Evolutionary conservation across 2,888 invertebrate genomes (phyloP).

Genomic region (Campaea margaritaria): DNA sequence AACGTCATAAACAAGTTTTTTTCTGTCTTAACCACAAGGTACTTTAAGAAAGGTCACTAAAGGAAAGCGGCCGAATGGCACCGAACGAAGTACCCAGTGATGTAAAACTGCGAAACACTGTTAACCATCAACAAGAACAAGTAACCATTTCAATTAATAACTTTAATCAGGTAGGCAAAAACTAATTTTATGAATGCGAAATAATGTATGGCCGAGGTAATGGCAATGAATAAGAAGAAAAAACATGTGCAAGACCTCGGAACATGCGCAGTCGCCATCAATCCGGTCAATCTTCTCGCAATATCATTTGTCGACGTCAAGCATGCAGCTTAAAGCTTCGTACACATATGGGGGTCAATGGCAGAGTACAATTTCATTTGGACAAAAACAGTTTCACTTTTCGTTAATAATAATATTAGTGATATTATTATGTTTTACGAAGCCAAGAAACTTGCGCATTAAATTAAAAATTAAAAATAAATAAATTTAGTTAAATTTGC

Average conservation of each 20-base stretch:
- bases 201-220: slow-evolving; percentile 28
- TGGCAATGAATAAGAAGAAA: slow-evolving; percentile 31
- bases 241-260: slow-evolving; percentile 27
- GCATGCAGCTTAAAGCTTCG: slow-evolving; percentile 33
- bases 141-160: slow-evolving; percentile 37
- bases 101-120: slow-evolving; percentile 26
- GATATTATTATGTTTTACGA: too few species aligned
- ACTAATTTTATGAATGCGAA: slow-evolving; percentile 26
- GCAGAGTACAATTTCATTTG: too few species aligned
- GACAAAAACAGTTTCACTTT: too few species aligned
- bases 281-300: slow-evolving; percentile 61
- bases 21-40: slow-evolving; percentile 49
- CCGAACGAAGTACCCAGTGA: slow-evolving; percentile 36
- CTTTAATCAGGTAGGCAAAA: slow-evolving; percentile 30
- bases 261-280: slow-evolving; percentile 52
- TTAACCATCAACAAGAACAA: too few species aligned
- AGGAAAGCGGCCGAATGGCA: slow-evolving; percentile 62
- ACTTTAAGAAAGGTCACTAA: slow-evolving; percentile 72
- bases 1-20: slow-evolving; percentile 54
- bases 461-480: too few species aligned
- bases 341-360: slow-evolving; percentile 3
- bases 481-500: too few species aligned
- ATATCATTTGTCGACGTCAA: slow-evolving; percentile 64
- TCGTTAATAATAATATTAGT: too few species aligned
- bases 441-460: too few species aligned